Evolutionary conservation across 35 echinoderm and acorn worm species (phyloP).

Genomic region (Chiridota heheva): DNA sequence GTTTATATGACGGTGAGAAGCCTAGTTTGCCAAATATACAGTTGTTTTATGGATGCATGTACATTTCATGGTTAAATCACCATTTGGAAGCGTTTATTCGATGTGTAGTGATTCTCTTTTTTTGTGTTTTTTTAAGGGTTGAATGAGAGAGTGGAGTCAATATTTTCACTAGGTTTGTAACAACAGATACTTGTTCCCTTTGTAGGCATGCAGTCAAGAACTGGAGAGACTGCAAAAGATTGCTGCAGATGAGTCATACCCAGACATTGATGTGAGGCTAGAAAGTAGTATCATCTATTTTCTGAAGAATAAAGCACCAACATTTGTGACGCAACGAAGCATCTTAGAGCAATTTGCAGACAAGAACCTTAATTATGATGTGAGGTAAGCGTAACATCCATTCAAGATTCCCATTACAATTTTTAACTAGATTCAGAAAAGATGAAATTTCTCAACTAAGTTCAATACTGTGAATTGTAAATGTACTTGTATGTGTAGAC

Average conservation of each 20-base stretch:
- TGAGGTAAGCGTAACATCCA: slow-evolving; percentile 64
- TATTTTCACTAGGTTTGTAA: not conserved
- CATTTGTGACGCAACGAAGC: slow-evolving; percentile 58
- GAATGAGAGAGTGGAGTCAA: not conserved
- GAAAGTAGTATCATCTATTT: slow-evolving; percentile 63
- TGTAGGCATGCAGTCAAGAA: slow-evolving; percentile 45
- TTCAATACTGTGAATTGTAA: no score
- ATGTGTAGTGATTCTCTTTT: no score
- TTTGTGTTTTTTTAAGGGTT: not conserved
- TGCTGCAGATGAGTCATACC: not conserved
- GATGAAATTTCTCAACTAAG: no score
- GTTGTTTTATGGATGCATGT: no score
- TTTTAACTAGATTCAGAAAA: no score
- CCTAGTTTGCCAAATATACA: no score
- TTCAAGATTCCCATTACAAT: no score
- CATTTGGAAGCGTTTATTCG: no score
- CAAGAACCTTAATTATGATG: slow-evolving; percentile 58
- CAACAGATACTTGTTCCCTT: not conserved
- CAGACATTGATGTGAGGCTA: slow-evolving; percentile 47
- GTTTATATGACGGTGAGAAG: no score
- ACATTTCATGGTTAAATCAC: no score
- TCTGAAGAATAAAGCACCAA: slow-evolving; percentile 59
- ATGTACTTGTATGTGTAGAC: no score
- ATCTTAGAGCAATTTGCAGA: slow-evolving; percentile 78
- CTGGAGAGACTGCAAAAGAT: slow-evolving; percentile 37